Conservation (phyloP, 2,113 vertebrate species). For the Heterotilapia buettikoferi region DNA sequence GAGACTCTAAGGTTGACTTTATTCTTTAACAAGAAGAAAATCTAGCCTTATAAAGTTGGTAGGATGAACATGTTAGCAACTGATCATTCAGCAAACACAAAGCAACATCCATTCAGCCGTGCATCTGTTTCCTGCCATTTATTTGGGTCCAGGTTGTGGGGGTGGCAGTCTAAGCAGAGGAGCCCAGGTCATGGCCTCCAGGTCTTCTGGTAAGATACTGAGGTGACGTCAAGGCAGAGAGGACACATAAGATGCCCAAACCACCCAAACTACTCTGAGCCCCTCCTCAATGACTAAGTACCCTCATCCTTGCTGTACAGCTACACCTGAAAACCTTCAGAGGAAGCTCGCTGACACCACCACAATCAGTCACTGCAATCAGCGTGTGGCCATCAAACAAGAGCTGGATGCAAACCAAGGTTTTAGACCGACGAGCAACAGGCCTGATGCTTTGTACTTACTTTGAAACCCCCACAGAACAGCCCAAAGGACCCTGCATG, state of each 20-base stretch:
- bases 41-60: neutral
- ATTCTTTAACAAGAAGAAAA: neutral
- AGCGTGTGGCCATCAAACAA: neutral
- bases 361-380: neutral
- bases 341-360: neutral
- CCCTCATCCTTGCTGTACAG: neutral
- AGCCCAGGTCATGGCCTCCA: neutral
- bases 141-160: neutral
- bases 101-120: neutral
- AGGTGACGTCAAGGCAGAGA: neutral
- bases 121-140: accelerated
- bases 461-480: neutral
- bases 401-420: neutral
- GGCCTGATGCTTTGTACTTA: neutral
- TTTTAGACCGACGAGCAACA: neutral
- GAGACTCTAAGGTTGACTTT: neutral
- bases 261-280: neutral
- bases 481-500: neutral
- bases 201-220: neutral
- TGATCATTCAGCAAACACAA: neutral
- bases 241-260: neutral
- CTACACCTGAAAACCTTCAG: neutral
- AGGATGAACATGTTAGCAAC: neutral
- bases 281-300: neutral
- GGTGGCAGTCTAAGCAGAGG: neutral